Base-by-base conservation (phyloP, 1,140 invertebrate genomes). In the Paraescarpia echinospica region DNA sequence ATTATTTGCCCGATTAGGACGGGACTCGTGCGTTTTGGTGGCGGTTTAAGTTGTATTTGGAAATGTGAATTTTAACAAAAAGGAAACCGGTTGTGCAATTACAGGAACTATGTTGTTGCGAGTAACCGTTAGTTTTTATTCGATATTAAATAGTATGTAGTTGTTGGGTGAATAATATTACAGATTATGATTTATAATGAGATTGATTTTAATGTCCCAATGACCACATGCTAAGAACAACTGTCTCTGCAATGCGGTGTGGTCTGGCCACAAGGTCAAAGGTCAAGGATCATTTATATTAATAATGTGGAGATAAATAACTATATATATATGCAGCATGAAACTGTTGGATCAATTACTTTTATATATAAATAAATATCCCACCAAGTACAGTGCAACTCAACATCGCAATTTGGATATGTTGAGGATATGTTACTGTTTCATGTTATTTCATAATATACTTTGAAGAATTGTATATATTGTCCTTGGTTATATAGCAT, bases 1-100 rank as follows among this genome's bases (percentile, higher is more conserved):
- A 77, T 77, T 77, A 77, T 77, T 77, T 77, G 59, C 59, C 59
- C 59, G 59, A 77, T 77, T 77, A 77, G 59, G 59, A 77, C 59
- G 27, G 59, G 27, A 77, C 59, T 27, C 22, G 59, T 12, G 12
- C 22, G 22, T 77, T 77, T 77, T 18, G 59, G 59, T 27, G 59
- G 22, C 2, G 59, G 59, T 4, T 77, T 77, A 77, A 77, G 59
- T 77, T 77, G 59, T 18, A 77, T 77, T 77, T 77, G 59, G 59
- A 27, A 77, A 77, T 27, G 59, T 77, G 59, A 77, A 77, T 77
- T 77, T 77, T 77, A 77, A 77, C 27, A 0, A 77, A 77, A 77
- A 77, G 9, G 14, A 77, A 18, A 27, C 0, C 4, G 14, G 9
- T 77, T 77, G 59, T 18, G 59, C 4, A 4, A 27, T 27, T 77